These are phyloP conservation scores for Merops nubicus DNA, from an alignment of 2,113 vertebrate species.

Conservation along the genomic window DNA sequence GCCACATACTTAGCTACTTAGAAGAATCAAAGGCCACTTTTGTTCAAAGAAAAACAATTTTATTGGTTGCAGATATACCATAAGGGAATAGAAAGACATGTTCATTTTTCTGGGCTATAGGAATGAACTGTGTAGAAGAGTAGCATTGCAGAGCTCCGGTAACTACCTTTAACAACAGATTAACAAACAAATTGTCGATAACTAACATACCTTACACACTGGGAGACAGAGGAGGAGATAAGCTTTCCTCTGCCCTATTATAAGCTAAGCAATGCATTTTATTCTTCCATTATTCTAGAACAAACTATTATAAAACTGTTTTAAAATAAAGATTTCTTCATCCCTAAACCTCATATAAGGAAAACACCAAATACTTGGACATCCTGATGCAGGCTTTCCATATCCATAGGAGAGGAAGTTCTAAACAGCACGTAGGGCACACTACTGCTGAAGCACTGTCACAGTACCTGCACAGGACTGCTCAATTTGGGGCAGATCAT, in stretches of 20 bases:
- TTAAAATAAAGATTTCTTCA: neutral
- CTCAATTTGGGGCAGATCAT: neutral
- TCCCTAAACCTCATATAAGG: neutral
- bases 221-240: neutral
- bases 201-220: neutral
- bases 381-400: neutral
- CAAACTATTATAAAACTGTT: neutral
- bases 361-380: neutral
- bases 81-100: fast-evolving
- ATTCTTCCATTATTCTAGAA: neutral
- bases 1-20: neutral
- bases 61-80: neutral
- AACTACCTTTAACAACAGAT: neutral
- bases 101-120: neutral
- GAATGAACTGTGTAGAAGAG: neutral
- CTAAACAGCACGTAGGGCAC: neutral
- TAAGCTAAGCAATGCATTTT: neutral
- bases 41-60: neutral
- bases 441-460: neutral
- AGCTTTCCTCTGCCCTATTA: no score
- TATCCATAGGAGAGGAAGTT: neutral
- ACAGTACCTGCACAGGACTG: neutral
- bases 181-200: neutral
- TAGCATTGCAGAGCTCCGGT: neutral
- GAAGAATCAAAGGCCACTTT: neutral